A percentile compares a stretch with the other conserved stretches of the same genome.
Evolutionary conservation across 2,113 vertebrate species (phyloP).

Genomic region (Atrichornis clamosus): DNA sequence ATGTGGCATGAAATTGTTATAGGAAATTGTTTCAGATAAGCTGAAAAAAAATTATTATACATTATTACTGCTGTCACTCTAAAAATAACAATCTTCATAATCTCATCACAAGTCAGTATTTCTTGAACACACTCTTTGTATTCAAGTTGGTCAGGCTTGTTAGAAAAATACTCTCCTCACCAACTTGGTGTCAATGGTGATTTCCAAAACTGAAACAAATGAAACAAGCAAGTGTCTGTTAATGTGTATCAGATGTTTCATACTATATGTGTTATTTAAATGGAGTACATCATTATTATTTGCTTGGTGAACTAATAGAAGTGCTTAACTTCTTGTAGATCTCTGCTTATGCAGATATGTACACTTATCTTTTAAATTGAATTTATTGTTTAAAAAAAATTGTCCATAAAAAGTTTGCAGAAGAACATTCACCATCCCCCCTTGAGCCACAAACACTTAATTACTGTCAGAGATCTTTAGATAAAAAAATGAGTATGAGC

Average conservation of each 20-base stretch:
- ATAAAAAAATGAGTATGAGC: background rate
- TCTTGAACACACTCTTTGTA: background rate
- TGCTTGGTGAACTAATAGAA: background rate
- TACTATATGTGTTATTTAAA: background rate
- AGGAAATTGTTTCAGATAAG: background rate
- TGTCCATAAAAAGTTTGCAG: background rate
- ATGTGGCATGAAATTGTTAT: background rate
- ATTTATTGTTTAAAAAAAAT: background rate
- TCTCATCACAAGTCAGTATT: background rate
- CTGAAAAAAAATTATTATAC: background rate
- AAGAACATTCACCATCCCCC: background rate
- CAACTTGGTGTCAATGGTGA: background rate
- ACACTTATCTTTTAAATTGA: background rate
- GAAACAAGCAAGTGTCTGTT: background rate
- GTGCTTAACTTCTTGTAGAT: background rate
- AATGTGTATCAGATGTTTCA: background rate
- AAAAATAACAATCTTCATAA: background rate
- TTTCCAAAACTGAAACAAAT: background rate
- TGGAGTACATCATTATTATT: background rate
- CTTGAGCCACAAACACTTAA: background rate
- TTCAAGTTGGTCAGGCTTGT: background rate
- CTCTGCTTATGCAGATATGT: background rate
- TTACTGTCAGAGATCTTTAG: background rate
- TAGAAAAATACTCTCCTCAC: background rate
- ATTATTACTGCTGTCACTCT: background rate